Evolutionary conservation across 2,888 invertebrate species (phyloP).

Genomic region (Andricus curvator): DNA sequence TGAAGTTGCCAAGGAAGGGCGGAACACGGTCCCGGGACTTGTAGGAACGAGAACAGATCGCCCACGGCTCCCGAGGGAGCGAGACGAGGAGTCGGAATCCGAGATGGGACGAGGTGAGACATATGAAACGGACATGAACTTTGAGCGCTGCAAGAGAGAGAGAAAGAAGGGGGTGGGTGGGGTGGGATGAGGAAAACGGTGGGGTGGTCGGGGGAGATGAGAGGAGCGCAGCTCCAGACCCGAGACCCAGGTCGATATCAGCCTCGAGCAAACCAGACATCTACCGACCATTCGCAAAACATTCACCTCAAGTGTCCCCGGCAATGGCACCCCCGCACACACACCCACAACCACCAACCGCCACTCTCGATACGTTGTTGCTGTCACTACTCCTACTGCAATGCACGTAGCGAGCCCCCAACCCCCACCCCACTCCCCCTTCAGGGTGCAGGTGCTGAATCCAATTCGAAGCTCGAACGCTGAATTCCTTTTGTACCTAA

Average conservation of each 20-base stretch:
- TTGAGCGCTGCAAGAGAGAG: conserved; percentile 64
- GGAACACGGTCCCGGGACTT: conserved; percentile 41
- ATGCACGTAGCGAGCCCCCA: conserved; percentile 44
- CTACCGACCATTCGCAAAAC: conserved; percentile 78
- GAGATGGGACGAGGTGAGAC: conserved; percentile 69
- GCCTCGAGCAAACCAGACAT: conserved; percentile 77
- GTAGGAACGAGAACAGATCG: conserved; percentile 48
- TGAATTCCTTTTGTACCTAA: conserved; percentile 36
- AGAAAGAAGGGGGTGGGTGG: conserved; percentile 43
- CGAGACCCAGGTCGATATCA: conserved; percentile 76
- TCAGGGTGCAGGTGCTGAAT: conserved; percentile 13
- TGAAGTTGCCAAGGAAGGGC: conserved; percentile 43
- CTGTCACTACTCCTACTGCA: conserved; percentile 46
- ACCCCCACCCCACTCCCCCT: neutral
- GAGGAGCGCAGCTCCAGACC: conserved; percentile 63
- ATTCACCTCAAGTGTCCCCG: conserved; percentile 77
- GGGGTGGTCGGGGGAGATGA: conserved; percentile 47
- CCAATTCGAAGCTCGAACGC: conserved; percentile 29
- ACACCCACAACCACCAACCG: conserved; percentile 35
- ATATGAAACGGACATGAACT: conserved; percentile 73
- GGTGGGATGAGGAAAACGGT: conserved; percentile 15
- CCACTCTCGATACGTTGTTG: conserved; percentile 47
- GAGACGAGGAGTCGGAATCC: conserved; percentile 60
- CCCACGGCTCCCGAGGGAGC: conserved; percentile 57
- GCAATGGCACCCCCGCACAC: conserved; percentile 58